Base-by-base conservation (phyloP, 1,140 invertebrate species). In the Musca vetustissima region DNA sequence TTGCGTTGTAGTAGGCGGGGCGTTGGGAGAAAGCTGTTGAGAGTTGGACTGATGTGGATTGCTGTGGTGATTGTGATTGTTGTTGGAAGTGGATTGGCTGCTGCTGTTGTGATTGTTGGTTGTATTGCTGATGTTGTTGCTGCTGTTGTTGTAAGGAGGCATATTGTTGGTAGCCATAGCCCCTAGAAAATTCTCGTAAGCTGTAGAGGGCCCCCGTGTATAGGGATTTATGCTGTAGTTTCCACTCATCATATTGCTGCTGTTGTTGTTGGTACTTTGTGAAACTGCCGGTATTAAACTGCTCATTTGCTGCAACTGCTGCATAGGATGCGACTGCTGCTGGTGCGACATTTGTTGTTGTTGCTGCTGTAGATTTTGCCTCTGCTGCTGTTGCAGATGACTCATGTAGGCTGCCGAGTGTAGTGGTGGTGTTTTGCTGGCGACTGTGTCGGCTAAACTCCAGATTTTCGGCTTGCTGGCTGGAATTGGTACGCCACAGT, bases 401-500 rank as follows among this genome's bases (percentile, higher is more conserved):
- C 64, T 80, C 72, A 85, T 76, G 19, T 73, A 72, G 17, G 66
- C 48, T 52, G 92, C 91, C 24, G 93, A 92, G 50, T 59, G 48
- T 64, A 92, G 92, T 24, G 94, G 93, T 1, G 93, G 93, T 9
- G 93, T 96, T 82, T 97, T 97, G 83, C 94, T 97, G n/a, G 95
- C 96, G 17, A 96, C 96, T 32, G 95, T 97, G 83, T 98, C 95
- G 25, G 96, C 96, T 73, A 98, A 82, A 7, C 95, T 97, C 96
- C 96, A 98, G 75, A 98, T 98, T 84, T 98, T 96, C 21, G 96
- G 96, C 81, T 98, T 97, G 52, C 93, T 91, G 48, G 93, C 91
- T 47, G 92, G 92, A 71, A 94, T 89, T 1, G 92, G 92, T 21
- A 95, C 90, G 6, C 92, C 92, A 80, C 92, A 94, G 75, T 93